Base-by-base conservation (phyloP, 2,113 vertebrate genomes). In the Datnioides undecimradiatus region DNA sequence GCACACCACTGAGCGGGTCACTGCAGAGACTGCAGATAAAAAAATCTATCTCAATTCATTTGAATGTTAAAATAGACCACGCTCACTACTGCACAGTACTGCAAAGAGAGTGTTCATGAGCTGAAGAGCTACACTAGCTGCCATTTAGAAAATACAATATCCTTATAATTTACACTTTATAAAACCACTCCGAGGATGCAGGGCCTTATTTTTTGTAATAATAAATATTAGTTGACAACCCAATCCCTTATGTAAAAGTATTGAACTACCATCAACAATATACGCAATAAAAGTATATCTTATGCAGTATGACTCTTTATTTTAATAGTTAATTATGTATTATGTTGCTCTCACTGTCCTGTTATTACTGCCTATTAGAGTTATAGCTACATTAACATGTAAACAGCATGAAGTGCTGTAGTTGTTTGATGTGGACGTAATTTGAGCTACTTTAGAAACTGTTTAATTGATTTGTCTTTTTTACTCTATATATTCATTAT, bases 21-120 rank as follows among this genome's bases (percentile, higher is more conserved):
- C 80, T 82, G 78, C 86, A 88, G 69, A 76, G 71, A 65, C 63
- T 60, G 57, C 51, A 82, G 78, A 77, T 27, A 14, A 65, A 16
- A 63, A 72, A 54, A 54, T 72, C n/a, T 9, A 41, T 85, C 75
- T 73, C 40, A 83, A 57, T 77, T 79, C 19, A 73, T 67, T 51
- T 14, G 2, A 76, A 19, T 62, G 54, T 16, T 67, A 75, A 68
- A 82, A 87, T 78, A 79, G 52, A 76, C 27, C 11, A 2, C 12
- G 43, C n/a, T 45, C 55, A 60, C 19, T 80, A n/a, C n/a, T n/a
- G n/a, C n/a, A n/a, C n/a, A n/a, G 54, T 31, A 25, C 27, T 75
- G 38, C 52, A 6, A 0, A 57, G 10, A 8, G 16, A 60, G 62
- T 75, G 25, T 58, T 73, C 51, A 21, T 4, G 8, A 73, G 48